Evolutionary conservation across 2,113 vertebrate genomes (phyloP), one percentile per base, ranked within the genome.

Genomic region (Sula dactylatra): DNA sequence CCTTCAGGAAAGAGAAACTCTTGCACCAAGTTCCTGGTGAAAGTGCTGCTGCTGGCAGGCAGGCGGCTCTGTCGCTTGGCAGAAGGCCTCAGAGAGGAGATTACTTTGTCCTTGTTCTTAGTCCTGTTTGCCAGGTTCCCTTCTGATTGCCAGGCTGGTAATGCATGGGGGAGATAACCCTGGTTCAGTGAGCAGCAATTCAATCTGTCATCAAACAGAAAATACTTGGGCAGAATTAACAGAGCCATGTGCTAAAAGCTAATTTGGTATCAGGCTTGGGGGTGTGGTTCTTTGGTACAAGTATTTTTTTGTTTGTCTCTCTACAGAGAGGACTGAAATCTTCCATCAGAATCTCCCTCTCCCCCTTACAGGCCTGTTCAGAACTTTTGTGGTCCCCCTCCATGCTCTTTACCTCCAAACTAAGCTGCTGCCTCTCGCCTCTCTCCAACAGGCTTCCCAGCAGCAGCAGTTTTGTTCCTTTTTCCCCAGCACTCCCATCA

Each of bases 91-190:
- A 2, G 42, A 66, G 71, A 90, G 66, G 58, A 92, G 93, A 97
- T 97, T 88, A 83, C 61, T 92, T 91, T 91, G 93, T 93, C 95
- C 96, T 97, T 92, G 73, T 61, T 94, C 58, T 78, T 74, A 67
- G 58, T 69, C 77, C 71, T 45, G 26, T 90, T 93, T 93, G 96
- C 94, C 95, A 97, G 88, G 80, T 73, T 93, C 69, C 89, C 77
- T 93, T 90, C 93, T 83, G 90, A 86, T 79, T 92, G 86, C 94
- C 93, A 95, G 94, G 71, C 93, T 97, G 87, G 93, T 83, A 91
- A 49, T 94, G 92, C 92, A 67, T 38, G 64, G 70, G 67, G 77
- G 90, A 95, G 90, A 95, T 93, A 96, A 94, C 78, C 86, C 71
- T 79, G 92, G 67, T 94, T 97, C 94, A 94, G 20, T 21, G 91